A percentile compares a stretch with the other conserved stretches of the same genome.
Conservation (phyloP, 2,797 vertebrate species). For the Leptodactylus fallax region DNA sequence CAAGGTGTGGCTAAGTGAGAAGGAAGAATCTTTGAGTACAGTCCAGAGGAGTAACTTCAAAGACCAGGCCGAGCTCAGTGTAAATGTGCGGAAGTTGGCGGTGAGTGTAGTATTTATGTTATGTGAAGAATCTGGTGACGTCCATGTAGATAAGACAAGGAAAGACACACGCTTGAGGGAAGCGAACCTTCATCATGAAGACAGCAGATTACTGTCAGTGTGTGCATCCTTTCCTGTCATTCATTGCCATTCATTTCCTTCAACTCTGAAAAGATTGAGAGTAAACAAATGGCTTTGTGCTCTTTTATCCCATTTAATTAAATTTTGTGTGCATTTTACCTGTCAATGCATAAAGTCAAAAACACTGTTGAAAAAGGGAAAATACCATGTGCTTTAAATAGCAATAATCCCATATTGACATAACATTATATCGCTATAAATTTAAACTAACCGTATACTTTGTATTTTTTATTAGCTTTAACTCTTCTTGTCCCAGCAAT, state of each 20-base stretch:
- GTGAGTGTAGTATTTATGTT: conserved; percentile 79
- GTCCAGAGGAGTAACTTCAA: conserved; percentile 90
- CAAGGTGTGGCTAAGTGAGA: conserved; percentile 88
- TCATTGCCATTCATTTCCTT: conserved; percentile 41
- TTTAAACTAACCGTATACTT: neutral
- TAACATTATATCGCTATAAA: neutral
- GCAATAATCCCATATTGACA: neutral
- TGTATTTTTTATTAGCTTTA: neutral
- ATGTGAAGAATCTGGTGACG: conserved; percentile 42
- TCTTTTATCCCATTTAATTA: conserved; percentile 67
- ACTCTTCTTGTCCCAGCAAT: neutral
- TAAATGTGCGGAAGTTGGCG: conserved; percentile 89
- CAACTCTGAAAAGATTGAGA: neutral
- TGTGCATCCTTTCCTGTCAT: conserved; percentile 23
- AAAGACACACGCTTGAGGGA: neutral
- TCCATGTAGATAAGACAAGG: neutral
- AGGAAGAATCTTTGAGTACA: conserved; percentile 88
- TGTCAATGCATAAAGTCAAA: neutral
- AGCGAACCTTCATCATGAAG: neutral
- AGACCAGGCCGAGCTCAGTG: conserved; percentile 87
- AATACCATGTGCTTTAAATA: neutral
- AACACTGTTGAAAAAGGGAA: neutral
- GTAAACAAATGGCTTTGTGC: conserved; percentile 14
- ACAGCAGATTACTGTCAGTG: conserved; percentile 26
- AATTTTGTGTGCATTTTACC: conserved; percentile 1